phyloP scores from a whole-genome alignment of 2,888 invertebrate species.

The Rhingia campestris region DNA sequence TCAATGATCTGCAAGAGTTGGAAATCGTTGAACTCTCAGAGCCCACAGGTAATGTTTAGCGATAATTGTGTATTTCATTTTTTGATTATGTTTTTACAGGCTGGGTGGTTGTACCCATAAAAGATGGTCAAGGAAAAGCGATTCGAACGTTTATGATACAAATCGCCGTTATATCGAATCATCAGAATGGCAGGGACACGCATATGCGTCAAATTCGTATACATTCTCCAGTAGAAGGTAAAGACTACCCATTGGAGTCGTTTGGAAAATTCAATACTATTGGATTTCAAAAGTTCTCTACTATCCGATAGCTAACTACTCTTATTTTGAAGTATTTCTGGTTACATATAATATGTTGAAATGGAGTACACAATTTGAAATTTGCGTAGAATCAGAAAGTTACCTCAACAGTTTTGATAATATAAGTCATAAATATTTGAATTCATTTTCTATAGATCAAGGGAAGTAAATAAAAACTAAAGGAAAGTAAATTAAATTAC shows the following conservation, averaged over 20 bases:
- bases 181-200: conserved; percentile 99
- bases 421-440: too few relatives aligned
- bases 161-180: conserved; percentile 97
- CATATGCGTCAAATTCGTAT: conserved; percentile 98
- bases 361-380: not conserved
- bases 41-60: conserved; percentile 87
- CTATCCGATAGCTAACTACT: conserved; percentile 86
- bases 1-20: conserved; percentile 97
- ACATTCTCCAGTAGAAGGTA: conserved; percentile 90
- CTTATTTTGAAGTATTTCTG: not conserved
- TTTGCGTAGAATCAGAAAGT: too few relatives aligned
- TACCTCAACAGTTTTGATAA: too few relatives aligned
- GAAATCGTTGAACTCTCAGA: conserved; percentile 96
- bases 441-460: too few relatives aligned
- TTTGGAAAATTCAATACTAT: conserved; percentile 91
- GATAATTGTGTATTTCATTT: not conserved
- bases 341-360: not conserved
- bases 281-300: conserved; percentile 91
- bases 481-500: too few relatives aligned
- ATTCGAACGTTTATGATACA: conserved; percentile 98
- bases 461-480: too few relatives aligned
- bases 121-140: conserved; percentile 92
- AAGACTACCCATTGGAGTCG: conserved; percentile 85
- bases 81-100: conserved; percentile 84
- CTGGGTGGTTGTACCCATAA: conserved; percentile 97